phyloP scores from a whole-genome alignment of 2,888 invertebrate genomes.

The Lottia gigantea region DNA sequence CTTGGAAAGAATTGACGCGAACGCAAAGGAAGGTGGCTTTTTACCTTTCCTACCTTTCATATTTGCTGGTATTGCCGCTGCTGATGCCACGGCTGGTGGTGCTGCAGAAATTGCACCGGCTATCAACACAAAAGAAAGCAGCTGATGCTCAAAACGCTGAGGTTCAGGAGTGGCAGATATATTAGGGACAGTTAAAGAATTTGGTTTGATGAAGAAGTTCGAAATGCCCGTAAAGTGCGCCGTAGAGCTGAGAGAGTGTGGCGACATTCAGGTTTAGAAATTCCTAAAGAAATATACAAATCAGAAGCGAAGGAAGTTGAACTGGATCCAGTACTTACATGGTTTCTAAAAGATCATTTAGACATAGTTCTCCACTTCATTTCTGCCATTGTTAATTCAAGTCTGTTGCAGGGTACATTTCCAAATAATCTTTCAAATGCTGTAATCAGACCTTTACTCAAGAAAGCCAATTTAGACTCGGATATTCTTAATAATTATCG shows the following conservation, averaged over 20 bases:
- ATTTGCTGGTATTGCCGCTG: too few relatives aligned
- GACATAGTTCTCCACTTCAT: slow-evolving; percentile 7
- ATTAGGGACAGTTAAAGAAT: too few relatives aligned
- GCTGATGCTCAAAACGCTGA: too few relatives aligned
- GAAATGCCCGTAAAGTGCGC: not conserved
- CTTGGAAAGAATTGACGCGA: too few relatives aligned
- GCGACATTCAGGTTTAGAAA: not conserved
- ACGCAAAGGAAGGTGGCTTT: too few relatives aligned
- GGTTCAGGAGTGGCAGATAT: too few relatives aligned
- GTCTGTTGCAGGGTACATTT: not conserved
- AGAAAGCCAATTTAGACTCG: not conserved
- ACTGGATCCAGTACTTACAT: slow-evolving; percentile 18
- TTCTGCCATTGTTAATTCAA: not conserved
- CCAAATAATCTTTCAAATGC: slow-evolving; percentile 2
- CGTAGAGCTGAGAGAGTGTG: slow-evolving; percentile 14
- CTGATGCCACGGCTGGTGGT: too few relatives aligned
- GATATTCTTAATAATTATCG: not conserved
- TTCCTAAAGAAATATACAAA: not conserved
- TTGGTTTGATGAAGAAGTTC: slow-evolving; percentile 20
- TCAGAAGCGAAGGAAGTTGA: slow-evolving; percentile 10
- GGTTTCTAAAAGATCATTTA: slow-evolving; percentile 12
- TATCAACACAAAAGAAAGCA: too few relatives aligned
- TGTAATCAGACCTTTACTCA: not conserved
- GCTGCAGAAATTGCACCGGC: too few relatives aligned
- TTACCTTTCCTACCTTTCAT: too few relatives aligned